Conservation (phyloP, 2,888 invertebrate species). For the Oegoconia quadripuncta region DNA sequence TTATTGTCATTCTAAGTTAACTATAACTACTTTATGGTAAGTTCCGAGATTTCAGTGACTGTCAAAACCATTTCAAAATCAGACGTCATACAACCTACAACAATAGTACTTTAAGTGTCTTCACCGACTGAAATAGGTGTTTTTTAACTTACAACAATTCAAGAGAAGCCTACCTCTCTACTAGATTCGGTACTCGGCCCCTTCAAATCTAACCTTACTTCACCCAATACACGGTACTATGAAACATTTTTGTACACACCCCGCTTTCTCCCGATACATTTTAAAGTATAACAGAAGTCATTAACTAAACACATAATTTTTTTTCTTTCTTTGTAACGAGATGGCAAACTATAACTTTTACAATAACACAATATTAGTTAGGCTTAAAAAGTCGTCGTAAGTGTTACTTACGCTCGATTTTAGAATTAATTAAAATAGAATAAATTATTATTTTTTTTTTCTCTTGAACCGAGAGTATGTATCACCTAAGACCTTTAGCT, state of each 20-base stretch:
- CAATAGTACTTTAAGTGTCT: constrained; percentile 78
- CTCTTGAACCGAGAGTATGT: constrained; percentile 37
- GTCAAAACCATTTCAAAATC: constrained; percentile 29
- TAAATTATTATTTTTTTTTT: constrained; percentile 45
- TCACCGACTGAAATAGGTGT: constrained; percentile 57
- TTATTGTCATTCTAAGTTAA: background rate
- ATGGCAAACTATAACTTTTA: constrained; percentile 75
- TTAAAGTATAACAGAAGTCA: constrained; percentile 73
- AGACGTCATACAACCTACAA: constrained; percentile 52
- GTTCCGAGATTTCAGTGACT: constrained; percentile 36
- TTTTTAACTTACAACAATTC: constrained; percentile 64
- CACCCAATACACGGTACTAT: constrained; percentile 73
- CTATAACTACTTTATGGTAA: constrained; percentile 19
- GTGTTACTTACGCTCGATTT: constrained; percentile 41
- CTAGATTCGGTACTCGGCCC: constrained; percentile 31
- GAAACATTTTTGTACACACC: constrained; percentile 70
- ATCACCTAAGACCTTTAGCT: constrained; percentile 43
- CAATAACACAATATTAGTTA: constrained; percentile 71
- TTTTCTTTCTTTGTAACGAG: constrained; percentile 67
- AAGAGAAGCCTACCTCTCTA: constrained; percentile 56
- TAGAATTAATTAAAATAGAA: constrained; percentile 34
- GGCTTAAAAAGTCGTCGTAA: constrained; percentile 49
- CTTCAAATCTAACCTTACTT: constrained; percentile 62
- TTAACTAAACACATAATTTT: constrained; percentile 69
- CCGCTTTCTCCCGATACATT: constrained; percentile 47